Base-by-base conservation (phyloP, 2,113 vertebrate species). In the Gymnocephalus cernua region DNA sequence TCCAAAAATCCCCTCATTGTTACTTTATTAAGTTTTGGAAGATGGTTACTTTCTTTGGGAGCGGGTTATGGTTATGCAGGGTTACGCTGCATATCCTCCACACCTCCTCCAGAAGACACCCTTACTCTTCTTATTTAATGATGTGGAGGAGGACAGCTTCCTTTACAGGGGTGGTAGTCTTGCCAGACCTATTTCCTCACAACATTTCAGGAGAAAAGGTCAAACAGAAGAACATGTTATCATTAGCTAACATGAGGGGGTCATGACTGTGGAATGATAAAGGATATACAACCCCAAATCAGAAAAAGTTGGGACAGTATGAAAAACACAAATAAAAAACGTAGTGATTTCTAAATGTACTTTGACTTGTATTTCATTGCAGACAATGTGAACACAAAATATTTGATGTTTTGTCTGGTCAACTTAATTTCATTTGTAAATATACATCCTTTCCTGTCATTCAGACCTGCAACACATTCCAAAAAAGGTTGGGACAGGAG, bases 101-200 rank as follows among this genome's bases (percentile, higher is more conserved):
- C 65, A 84, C 61, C 68, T 78, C 79, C 77, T 72, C 56, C 7
- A 50, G 48, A 67, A 78, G 48, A 73, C 65, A 83, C 27, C 70
- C 80, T 65, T 65, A 71, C 73, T 72, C 72, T 70, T 89, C 84
- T 51, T 50, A 74, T 91, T 90, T 91, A 91, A 91, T 86, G 84
- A 91, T 88, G 88, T 79, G 76, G 88, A 90, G 88, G 90, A 86
- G 91, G 91, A 91, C 80, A 86, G 86, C 71, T 85, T 77, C 78
- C 76, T 83, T 74, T 68, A 74, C 65, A 80, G 68, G 79, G 32
- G 62, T 45, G 69, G 18, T 50, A 54, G 53, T 47, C 56, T 38
- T 66, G 78, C 13, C 47, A 61, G 50, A 71, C n/a, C 45, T 58
- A 77, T 74, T 85, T 85, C 81, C n/a, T 29, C 25, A 68, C 29